Evolutionary conservation across 2,113 vertebrate genomes (phyloP).

Genomic region (Merops nubicus): DNA sequence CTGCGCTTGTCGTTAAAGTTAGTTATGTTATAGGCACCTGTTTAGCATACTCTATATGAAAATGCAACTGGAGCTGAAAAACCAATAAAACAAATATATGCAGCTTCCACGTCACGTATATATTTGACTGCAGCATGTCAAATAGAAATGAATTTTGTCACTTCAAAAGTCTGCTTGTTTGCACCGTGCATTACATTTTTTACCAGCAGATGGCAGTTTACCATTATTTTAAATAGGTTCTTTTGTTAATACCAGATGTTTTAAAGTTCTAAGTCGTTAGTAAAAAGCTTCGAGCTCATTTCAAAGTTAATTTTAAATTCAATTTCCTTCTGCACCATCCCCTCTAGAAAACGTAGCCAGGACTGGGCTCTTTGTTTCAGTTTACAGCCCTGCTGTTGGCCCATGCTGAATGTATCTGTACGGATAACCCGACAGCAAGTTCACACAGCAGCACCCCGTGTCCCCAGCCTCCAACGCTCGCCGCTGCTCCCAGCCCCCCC

Average conservation of each 20-base stretch:
- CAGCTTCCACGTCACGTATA: constrained; percentile 2
- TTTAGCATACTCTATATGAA: constrained; percentile 63
- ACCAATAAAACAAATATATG: constrained; percentile 47
- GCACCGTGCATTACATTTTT: neutral
- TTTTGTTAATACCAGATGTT: neutral
- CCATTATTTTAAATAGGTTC: constrained; percentile 56
- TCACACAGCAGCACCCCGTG: neutral
- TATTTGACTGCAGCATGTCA: constrained; percentile 2
- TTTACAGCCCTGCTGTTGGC: neutral
- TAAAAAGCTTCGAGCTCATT: neutral
- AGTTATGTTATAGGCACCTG: constrained; percentile 57
- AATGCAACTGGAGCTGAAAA: constrained; percentile 54
- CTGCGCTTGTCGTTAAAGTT: constrained; percentile 1
- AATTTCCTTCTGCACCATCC: neutral
- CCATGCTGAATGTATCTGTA: neutral
- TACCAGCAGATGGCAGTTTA: constrained; percentile 73
- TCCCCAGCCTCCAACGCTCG: neutral
- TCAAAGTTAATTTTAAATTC: constrained; percentile 1
- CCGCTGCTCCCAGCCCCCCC: neutral
- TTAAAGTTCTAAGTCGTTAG: neutral
- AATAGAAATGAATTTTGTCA: constrained; percentile 45
- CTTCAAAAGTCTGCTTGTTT: neutral
- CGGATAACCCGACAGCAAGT: neutral
- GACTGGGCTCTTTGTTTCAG: neutral
- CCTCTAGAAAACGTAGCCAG: neutral